A percentile compares a stretch with the other conserved stretches of the same genome.
phyloP scores from a whole-genome alignment of 2,797 vertebrate genomes.

The Acomys russatus region DNA sequence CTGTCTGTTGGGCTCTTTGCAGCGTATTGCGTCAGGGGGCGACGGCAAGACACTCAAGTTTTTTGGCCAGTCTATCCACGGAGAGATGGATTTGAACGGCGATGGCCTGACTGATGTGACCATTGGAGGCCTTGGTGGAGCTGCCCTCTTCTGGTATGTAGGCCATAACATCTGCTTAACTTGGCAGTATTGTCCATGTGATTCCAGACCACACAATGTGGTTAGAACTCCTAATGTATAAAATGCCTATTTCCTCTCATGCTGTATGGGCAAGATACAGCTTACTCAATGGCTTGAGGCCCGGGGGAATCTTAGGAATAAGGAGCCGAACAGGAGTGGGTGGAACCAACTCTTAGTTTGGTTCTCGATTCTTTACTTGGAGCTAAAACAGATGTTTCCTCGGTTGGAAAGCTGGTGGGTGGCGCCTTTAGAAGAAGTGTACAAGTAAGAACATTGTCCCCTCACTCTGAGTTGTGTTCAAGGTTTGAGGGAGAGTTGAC shows the following conservation, averaged over 20 bases:
- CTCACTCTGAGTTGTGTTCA: background rate
- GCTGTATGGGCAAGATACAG: background rate
- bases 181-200: background rate
- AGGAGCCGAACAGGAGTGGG: background rate
- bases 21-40: conserved; percentile 97
- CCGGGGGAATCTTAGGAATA: background rate
- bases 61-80: conserved; percentile 98
- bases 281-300: background rate
- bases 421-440: background rate
- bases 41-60: conserved; percentile 95
- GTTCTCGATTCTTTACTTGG: background rate
- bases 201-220: background rate
- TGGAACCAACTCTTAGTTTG: conserved; percentile 9
- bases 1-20: conserved; percentile 75
- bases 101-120: conserved; percentile 97
- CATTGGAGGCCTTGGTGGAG: conserved; percentile 97
- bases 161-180: conserved; percentile 13
- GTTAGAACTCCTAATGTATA: background rate
- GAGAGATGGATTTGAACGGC: conserved; percentile 97
- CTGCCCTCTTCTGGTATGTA: conserved; percentile 96
- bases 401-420: no score
- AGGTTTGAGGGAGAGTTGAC: background rate
- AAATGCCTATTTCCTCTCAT: background rate
- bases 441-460: background rate
- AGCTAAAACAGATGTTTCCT: background rate